A percentile compares a stretch with the other conserved stretches of the same genome.
phyloP scores from a whole-genome alignment of 2,113 vertebrate genomes.

The Beaufortia kweichowensis region DNA sequence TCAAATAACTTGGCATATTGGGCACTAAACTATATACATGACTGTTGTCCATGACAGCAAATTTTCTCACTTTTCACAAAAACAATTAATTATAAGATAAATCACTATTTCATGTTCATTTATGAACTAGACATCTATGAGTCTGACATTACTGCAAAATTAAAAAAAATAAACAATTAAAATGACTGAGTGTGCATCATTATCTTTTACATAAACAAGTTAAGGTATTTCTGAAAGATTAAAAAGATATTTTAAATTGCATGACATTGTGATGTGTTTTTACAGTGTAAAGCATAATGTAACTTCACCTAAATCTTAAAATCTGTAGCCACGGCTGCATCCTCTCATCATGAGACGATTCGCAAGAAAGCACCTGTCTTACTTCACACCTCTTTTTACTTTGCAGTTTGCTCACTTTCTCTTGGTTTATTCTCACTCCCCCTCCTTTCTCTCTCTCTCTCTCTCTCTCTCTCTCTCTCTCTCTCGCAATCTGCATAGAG shows the following conservation, averaged over 20 bases:
- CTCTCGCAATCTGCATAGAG: constrained; percentile 94
- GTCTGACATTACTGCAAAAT: no score
- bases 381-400: constrained; percentile 20
- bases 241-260: constrained; percentile 24
- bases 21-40: no score
- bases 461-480: constrained; percentile 50
- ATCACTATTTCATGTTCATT: no score
- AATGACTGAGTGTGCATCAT: no score
- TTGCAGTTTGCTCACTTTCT: constrained; percentile 46
- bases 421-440: constrained; percentile 61
- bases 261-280: constrained; percentile 1
- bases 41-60: no score
- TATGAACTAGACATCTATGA: no score
- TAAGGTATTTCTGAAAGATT: constrained; percentile 6
- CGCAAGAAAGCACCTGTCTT: constrained; percentile 39
- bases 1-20: no score
- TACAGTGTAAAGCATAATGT: neutral
- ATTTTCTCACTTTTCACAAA: no score
- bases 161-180: no score
- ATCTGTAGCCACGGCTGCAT: neutral
- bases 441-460: constrained; percentile 31
- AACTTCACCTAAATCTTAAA: constrained; percentile 6
- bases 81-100: no score
- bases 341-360: constrained; percentile 20
- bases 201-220: no score